These are phyloP conservation scores for Phortica okadai DNA, from an alignment of 2,888 invertebrate species.

Conservation along the genomic window DNA sequence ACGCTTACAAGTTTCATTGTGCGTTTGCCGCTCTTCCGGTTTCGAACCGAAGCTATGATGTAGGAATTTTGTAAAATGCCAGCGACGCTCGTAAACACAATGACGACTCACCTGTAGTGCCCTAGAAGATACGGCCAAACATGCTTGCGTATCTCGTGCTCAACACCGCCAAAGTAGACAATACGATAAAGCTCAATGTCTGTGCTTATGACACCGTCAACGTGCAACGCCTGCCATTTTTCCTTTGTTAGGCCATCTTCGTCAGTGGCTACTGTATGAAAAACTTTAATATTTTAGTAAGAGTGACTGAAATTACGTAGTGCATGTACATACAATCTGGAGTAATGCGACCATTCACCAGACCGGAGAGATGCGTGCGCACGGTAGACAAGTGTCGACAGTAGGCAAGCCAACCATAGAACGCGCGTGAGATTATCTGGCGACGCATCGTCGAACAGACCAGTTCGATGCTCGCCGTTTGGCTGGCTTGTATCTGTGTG, in stretches of 20 bases:
- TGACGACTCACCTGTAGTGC: conserved; percentile 81
- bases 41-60: conserved; percentile 82
- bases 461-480: conserved; percentile 82
- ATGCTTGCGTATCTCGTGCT: conserved; percentile 84
- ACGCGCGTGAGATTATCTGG: conserved; percentile 95
- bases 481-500: conserved; percentile 62
- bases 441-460: conserved; percentile 96
- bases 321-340: conserved; percentile 77
- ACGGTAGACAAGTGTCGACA: conserved; percentile 95
- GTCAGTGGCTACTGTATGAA: conserved; percentile 79
- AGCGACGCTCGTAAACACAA: too few species aligned
- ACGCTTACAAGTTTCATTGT: conserved; percentile 83
- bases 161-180: conserved; percentile 92
- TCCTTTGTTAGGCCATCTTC: conserved; percentile 86
- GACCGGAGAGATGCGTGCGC: conserved; percentile 91
- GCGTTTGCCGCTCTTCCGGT: conserved; percentile 80
- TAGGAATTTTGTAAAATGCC: neutral
- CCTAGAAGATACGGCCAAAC: conserved; percentile 94
- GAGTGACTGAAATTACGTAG: too few species aligned
- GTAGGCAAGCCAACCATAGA: conserved; percentile 97
- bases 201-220: conserved; percentile 80
- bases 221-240: conserved; percentile 85
- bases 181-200: conserved; percentile 87
- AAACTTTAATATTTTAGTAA: neutral
- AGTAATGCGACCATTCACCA: conserved; percentile 88